Percentiles rank a stretch among this genome's conserved stretches.
Conservation (phyloP, 2,888 invertebrate genomes). For the Eudemis profundana region DNA sequence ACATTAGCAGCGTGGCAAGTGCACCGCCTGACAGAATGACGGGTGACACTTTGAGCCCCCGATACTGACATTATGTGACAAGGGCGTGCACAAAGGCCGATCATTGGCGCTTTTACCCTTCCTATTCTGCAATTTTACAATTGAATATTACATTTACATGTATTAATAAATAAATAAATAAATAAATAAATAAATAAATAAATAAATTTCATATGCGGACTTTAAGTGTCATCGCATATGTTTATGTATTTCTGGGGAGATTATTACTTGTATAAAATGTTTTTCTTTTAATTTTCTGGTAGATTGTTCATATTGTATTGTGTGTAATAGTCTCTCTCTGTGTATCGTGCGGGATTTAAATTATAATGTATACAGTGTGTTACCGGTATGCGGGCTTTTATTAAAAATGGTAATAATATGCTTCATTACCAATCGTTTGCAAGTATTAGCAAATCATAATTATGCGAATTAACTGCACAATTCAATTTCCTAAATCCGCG, state of each 20-base stretch:
- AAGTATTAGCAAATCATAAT: no score
- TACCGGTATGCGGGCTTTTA: no score
- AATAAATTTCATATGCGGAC: constrained; percentile 44
- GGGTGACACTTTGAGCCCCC: constrained; percentile 81
- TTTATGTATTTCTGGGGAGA: constrained; percentile 11
- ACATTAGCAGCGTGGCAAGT: constrained; percentile 78
- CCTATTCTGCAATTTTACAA: constrained; percentile 53
- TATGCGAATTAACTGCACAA: no score
- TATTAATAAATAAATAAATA: no score
- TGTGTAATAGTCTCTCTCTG: no score
- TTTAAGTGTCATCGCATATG: constrained; percentile 29
- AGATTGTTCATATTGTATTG: background rate
- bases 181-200: no score
- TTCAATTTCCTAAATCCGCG: no score
- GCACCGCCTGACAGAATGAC: constrained; percentile 69
- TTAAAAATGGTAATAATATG: no score
- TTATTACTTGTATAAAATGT: constrained; percentile 3
- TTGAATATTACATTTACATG: constrained; percentile 45
- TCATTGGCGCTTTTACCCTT: constrained; percentile 73
- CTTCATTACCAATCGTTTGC: no score
- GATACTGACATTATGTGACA: constrained; percentile 83
- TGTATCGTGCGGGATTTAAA: no score
- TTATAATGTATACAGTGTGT: no score
- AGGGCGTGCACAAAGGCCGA: constrained; percentile 76
- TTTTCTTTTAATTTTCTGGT: constrained; percentile 15